Base-by-base conservation (phyloP, 2,113 vertebrate species). In the Manacus vitellinus region DNA sequence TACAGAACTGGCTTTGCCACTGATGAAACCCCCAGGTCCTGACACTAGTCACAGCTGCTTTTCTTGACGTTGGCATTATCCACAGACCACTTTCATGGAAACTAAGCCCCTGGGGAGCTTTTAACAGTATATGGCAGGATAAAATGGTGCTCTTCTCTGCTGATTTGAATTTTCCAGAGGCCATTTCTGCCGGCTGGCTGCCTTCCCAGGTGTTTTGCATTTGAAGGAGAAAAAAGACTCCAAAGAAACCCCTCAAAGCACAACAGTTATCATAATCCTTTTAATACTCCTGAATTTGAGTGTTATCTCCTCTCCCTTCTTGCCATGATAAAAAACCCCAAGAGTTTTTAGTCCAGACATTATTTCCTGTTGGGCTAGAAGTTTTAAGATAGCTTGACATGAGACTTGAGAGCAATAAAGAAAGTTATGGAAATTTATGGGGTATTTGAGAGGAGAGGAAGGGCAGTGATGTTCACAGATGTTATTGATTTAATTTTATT, bases 341-440 rank as follows among this genome's bases (percentile, higher is more conserved):
- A 77, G 8, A 58, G 58, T 94, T 90, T 80, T 58, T 30, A 72
- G 88, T 81, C 43, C 43, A 95, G 94, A 85, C 61, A 43, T 55
- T 89, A 89, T 88, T 96, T 94, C 92, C 92, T 94, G 52, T 79
- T 68, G 58, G 39, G 6, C 16, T 72, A 31, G 35, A 68, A 93
- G 47, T 92, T 85, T 94, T 62, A 62, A 94, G 43, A 78, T 31
- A 84, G 35, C 17, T 30, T 85, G 74, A 75, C 49, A 22, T 65
- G 56, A 78, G 47, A 66, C 31, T 91, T 43, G 84, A 21, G 14
- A 78, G 21, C 85, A 89, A 88, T 89, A 88, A 94, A 80, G 55
- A 2, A 88, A 82, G 30, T 88, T 77, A 83, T 49, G 41, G 63
- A 88, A 78, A 15, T 31, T 77, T 80, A 65, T 51, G 22, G 76